Evolutionary conservation across 2,113 vertebrate genomes (phyloP).

Genomic region (Platysternon megacephalum): DNA sequence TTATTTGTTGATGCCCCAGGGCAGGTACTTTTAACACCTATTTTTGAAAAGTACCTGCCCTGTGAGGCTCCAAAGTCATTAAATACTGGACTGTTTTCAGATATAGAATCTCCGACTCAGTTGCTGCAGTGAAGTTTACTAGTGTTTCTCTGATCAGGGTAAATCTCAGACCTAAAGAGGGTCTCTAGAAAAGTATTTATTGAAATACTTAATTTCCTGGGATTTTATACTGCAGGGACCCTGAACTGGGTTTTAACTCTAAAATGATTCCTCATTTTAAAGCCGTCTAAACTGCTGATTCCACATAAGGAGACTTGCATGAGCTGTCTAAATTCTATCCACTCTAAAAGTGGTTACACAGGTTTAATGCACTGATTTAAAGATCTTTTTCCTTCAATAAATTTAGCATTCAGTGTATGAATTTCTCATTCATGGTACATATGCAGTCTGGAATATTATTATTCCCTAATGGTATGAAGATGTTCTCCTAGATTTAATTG

Average conservation of each 20-base stretch:
- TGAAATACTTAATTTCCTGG: neutral
- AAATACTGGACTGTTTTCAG: conserved; percentile 34
- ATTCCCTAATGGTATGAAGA: neutral
- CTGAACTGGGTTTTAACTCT: conserved; percentile 5
- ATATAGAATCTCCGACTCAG: conserved; percentile 31
- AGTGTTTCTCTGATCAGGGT: conserved; percentile 42
- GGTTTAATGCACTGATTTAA: conserved; percentile 4
- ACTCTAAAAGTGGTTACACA: neutral
- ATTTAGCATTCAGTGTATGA: neutral
- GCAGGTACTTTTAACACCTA: conserved; percentile 70
- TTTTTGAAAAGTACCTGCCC: conserved; percentile 67
- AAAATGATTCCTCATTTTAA: conserved; percentile 10
- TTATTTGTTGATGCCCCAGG: conserved; percentile 77
- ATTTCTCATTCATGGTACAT: neutral
- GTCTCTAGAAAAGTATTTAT: conserved; percentile 1
- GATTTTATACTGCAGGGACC: neutral
- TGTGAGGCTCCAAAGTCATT: conserved; percentile 13
- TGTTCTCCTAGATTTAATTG: neutral
- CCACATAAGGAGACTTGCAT: conserved; percentile 1
- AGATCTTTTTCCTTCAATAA: neutral
- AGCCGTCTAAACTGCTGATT: neutral
- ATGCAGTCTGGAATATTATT: neutral
- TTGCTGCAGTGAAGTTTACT: conserved; percentile 57
- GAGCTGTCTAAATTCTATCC: neutral
- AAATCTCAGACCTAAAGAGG: neutral